Evolutionary conservation across 2,888 invertebrate genomes (phyloP).

Genomic region (Cheilosia pagana): DNA sequence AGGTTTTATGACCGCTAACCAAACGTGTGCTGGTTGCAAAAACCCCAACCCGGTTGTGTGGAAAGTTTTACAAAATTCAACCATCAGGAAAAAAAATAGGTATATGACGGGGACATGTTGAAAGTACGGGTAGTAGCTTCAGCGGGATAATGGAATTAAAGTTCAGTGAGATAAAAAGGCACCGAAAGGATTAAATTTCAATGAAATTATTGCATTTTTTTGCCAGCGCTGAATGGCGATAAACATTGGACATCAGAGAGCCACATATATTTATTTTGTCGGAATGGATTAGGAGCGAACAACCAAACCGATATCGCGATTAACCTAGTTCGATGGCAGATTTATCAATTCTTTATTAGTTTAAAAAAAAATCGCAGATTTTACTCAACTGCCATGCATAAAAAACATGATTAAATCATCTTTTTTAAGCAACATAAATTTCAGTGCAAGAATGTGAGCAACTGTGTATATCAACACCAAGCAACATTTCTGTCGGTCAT

Average conservation of each 20-base stretch:
- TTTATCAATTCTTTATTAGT: neutral
- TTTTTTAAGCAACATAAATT: too few species aligned
- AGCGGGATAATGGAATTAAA: conserved; percentile 50
- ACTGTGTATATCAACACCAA: too few species aligned
- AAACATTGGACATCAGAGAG: conserved; percentile 9
- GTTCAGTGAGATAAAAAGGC: conserved; percentile 57
- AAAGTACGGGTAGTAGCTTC: conserved; percentile 19
- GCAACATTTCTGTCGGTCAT: too few species aligned
- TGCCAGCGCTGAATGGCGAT: conserved; percentile 10
- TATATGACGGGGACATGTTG: neutral
- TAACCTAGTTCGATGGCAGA: neutral
- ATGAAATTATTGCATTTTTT: conserved; percentile 41
- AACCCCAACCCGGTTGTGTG: conserved; percentile 21
- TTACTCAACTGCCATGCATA: too few species aligned
- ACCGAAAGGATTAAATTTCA: conserved; percentile 54
- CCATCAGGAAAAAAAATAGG: conserved; percentile 15
- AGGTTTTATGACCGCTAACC: conserved; percentile 73
- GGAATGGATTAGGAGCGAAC: conserved; percentile 6
- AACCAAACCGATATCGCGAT: neutral
- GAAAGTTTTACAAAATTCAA: conserved; percentile 14
- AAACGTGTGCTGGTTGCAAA: conserved; percentile 54
- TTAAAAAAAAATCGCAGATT: too few species aligned
- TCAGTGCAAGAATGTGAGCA: too few species aligned
- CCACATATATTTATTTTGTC: neutral
- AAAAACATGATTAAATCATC: too few species aligned